Conservation (phyloP, 1,140 invertebrate genomes). For the Aphaenogaster ashmeadi region DNA sequence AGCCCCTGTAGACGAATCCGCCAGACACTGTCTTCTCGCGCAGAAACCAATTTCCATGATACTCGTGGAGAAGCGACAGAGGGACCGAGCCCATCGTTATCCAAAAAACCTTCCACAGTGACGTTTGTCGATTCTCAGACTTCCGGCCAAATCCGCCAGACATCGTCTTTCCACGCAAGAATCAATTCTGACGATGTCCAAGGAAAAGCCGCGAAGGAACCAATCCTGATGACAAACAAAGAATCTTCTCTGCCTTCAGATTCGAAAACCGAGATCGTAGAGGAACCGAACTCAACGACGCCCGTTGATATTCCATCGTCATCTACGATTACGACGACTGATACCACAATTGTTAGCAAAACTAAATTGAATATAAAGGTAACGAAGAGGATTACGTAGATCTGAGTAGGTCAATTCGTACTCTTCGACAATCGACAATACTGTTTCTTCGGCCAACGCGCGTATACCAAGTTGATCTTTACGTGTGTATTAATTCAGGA, state of each 20-base stretch:
- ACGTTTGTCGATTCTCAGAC: not conserved
- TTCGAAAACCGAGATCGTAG: constrained; percentile 37
- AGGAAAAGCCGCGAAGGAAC: not conserved
- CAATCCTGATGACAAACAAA: not conserved
- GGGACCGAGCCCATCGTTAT: not conserved
- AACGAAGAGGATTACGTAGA: constrained; percentile 61
- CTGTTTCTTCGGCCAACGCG: not conserved
- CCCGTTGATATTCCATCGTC: constrained; percentile 30
- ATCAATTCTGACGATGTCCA: not conserved
- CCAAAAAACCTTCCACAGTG: not conserved
- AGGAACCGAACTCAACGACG: constrained; percentile 70
- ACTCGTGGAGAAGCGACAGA: not conserved
- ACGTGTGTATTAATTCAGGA: constrained; percentile 18
- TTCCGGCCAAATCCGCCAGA: not conserved
- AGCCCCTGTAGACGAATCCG: not conserved
- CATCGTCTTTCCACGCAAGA: not conserved
- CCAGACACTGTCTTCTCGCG: not conserved
- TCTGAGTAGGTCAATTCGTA: constrained; percentile 52
- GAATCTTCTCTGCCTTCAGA: not conserved
- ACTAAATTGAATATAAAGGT: not conserved
- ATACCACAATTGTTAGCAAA: not conserved
- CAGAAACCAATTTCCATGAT: not conserved
- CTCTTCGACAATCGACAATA: constrained; percentile 19
- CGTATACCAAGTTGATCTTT: not conserved
- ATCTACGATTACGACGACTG: not conserved